phyloP scores from a whole-genome alignment of 2,797 vertebrate genomes.

The Propithecus deckenii region DNA sequence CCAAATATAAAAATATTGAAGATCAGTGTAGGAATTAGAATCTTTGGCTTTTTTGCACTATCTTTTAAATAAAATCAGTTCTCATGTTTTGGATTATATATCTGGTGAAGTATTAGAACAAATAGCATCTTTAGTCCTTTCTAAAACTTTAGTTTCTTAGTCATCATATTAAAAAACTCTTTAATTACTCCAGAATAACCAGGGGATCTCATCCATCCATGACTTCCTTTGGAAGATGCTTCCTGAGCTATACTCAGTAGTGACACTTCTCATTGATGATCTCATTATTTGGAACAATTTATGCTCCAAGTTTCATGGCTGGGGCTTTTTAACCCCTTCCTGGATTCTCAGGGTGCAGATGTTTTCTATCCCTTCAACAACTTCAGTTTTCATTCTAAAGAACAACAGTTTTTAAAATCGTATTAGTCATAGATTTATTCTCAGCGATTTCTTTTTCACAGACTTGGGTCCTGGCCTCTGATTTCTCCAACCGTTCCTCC shows the following conservation, averaged over 20 bases:
- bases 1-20: slow-evolving; percentile 54
- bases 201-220: slow-evolving; percentile 58
- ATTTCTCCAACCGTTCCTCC: slow-evolving; percentile 88
- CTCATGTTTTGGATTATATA: slow-evolving; percentile 71
- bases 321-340: slow-evolving; percentile 79
- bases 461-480: slow-evolving; percentile 88
- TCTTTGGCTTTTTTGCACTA: slow-evolving; percentile 71
- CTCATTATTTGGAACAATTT: slow-evolving; percentile 75
- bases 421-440: slow-evolving; percentile 88
- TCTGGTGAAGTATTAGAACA: slow-evolving; percentile 58
- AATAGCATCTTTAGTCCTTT: slow-evolving; percentile 79
- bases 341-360: slow-evolving; percentile 81
- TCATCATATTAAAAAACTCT: slow-evolving; percentile 28
- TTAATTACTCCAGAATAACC: not conserved
- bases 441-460: slow-evolving; percentile 90
- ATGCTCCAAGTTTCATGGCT: slow-evolving; percentile 66
- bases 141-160: slow-evolving; percentile 76
- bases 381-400: slow-evolving; percentile 85
- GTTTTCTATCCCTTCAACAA: slow-evolving; percentile 80
- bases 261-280: slow-evolving; percentile 63
- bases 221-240: slow-evolving; percentile 71
- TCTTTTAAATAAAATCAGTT: slow-evolving; percentile 70
- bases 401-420: slow-evolving; percentile 83
- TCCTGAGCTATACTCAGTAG: slow-evolving; percentile 57
- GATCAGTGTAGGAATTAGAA: slow-evolving; percentile 62